Evolutionary conservation across 2,113 vertebrate species (phyloP), one percentile per base, ranked within the genome.

Genomic region (Daboia siamensis): DNA sequence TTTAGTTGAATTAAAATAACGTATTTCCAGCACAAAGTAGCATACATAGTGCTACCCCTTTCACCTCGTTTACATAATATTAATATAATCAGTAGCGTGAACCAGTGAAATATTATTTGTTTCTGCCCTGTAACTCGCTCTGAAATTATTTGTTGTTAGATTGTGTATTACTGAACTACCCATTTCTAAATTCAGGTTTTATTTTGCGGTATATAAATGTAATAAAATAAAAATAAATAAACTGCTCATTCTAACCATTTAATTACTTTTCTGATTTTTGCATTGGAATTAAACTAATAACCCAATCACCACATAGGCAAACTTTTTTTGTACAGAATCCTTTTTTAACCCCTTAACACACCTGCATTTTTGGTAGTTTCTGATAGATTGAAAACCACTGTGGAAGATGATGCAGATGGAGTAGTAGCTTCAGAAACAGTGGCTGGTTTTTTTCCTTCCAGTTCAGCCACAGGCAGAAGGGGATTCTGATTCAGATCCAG

Each of bases 401-500:
- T 96, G 91, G 97, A 98, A 94, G 97, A 97, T 52, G 98, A 97
- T 4, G 96, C 98, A 0, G 97, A 96, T 4, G 98, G 97, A 59
- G 97, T 54, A 59, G 59, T 4, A 0, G 97, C 96, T 24, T 97
- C 95, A 90, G 97, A 97, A 57, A 97, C 97, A 94, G 97, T 96
- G 44, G 97, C 95, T 7, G 97, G 97, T 95, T 96, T 95, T 87
- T 98, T 98, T 95, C 97, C 97, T 96, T 98, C 98, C 90, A 98
- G 95, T 95, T 98, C 97, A 33, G 97, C 97, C 93, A 98, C 97
- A 84, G 98, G 97, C 93, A 98, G 95, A 94, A 98, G 98, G 20
- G 97, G 97, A 93, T 98, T 98, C 97, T 99, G 98, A 5, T 97
- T 98, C 93, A 99, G 96, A 90, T 97, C 97, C 95, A 98, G 96